These are phyloP conservation scores for Stigmatopora argus DNA, from an alignment of 2,113 vertebrate genomes.

Conservation along the genomic window DNA sequence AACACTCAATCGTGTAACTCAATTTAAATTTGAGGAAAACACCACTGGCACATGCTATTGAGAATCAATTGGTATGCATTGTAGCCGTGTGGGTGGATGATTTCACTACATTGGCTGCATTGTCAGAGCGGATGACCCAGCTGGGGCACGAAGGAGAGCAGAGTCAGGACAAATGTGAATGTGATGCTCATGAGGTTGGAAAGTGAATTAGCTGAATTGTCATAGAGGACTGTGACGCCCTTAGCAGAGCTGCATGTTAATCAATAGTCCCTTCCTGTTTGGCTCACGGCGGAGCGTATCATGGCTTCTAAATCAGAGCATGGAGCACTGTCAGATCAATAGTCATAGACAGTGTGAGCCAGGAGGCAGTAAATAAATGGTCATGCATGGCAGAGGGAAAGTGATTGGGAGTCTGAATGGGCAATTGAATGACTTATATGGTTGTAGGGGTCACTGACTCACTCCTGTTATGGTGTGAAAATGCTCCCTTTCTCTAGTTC, in stretches of 20 bases:
- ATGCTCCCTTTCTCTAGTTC: not conserved
- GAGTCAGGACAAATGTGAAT: conserved; percentile 13
- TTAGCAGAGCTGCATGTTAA: conserved; percentile 37
- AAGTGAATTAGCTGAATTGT: conserved; percentile 45
- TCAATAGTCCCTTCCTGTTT: conserved; percentile 58
- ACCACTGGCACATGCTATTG: not conserved
- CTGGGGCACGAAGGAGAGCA: conserved; percentile 17
- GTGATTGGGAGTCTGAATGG: conserved; percentile 21
- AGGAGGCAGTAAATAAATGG: conserved; percentile 59
- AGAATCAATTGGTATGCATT: conserved; percentile 4
- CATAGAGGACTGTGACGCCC: conserved; percentile 23
- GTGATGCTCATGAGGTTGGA: conserved; percentile 27
- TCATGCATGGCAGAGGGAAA: conserved; percentile 33
- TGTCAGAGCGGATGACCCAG: conserved; percentile 14
- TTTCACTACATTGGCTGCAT: conserved; percentile 3
- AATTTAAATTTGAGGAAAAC: not conserved
- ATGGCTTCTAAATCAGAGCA: conserved; percentile 69
- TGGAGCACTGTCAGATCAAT: conserved; percentile 67
- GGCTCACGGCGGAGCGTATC: conserved; percentile 52
- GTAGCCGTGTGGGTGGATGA: not conserved
- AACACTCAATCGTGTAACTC: not conserved
- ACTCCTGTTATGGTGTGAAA: conserved; percentile 24
- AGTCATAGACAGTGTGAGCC: conserved; percentile 57
- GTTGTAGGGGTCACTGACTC: conserved; percentile 26
- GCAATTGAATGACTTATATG: conserved; percentile 4